These are phyloP conservation scores for Agrochola litura DNA, from an alignment of 2,888 invertebrate genomes.

Conservation along the genomic window DNA sequence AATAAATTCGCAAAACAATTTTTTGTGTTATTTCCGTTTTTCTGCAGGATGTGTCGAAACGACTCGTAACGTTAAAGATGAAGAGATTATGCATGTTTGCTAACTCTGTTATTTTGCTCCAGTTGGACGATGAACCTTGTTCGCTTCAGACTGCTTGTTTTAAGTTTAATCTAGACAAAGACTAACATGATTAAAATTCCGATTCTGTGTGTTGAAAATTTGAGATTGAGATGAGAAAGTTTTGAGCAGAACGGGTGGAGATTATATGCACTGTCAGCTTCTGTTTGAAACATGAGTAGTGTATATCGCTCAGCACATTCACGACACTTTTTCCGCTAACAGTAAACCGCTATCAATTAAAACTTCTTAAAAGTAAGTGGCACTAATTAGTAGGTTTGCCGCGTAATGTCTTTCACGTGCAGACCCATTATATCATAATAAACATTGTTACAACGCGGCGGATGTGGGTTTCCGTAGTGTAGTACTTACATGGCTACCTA, in stretches of 20 bases:
- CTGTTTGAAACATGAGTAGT: neutral
- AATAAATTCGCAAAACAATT: conserved; percentile 36
- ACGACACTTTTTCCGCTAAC: conserved; percentile 13
- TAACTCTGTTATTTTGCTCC: conserved; percentile 9
- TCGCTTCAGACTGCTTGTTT: conserved; percentile 11
- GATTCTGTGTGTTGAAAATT: neutral
- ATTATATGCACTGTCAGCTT: neutral
- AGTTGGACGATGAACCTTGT: neutral
- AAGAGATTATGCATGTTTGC: conserved; percentile 21
- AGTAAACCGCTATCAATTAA: conserved; percentile 25
- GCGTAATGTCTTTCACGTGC: conserved; percentile 52
- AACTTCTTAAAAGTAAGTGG: conserved; percentile 36
- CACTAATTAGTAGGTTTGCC: conserved; percentile 49
- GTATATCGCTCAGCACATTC: neutral
- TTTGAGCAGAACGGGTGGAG: neutral
- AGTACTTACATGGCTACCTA: conserved; percentile 61
- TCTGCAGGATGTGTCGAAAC: neutral
- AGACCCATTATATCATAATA: conserved; percentile 61
- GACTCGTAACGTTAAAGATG: conserved; percentile 28
- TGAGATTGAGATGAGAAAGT: neutral
- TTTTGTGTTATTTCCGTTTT: neutral
- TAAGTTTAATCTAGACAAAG: neutral
- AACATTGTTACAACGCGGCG: conserved; percentile 60
- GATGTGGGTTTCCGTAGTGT: conserved; percentile 65
- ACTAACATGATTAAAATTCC: neutral